Percentiles rank a stretch among this genome's conserved stretches.
phyloP scores from a whole-genome alignment of 1,140 invertebrate genomes.

The Drosophila serrata region DNA sequence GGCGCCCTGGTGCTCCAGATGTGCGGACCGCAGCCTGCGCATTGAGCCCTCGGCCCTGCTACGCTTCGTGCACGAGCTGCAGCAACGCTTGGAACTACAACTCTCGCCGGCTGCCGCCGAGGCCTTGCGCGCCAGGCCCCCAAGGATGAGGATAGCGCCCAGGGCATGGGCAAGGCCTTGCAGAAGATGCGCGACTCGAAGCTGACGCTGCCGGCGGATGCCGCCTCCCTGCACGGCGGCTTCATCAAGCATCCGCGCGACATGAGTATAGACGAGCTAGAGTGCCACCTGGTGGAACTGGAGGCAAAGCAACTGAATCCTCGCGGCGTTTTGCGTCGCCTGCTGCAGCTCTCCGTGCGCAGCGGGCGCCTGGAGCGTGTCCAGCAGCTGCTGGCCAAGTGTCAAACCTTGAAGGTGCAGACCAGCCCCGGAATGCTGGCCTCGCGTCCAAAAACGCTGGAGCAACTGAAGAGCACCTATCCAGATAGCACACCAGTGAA shows the following conservation, averaged over 20 bases:
- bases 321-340: constrained; percentile 85
- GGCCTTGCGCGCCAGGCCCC: constrained; percentile 17
- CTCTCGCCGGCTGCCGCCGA: constrained; percentile 66
- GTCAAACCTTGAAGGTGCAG: constrained; percentile 78
- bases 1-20: constrained; percentile 67
- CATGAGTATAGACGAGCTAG: constrained; percentile 86
- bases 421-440: constrained; percentile 86
- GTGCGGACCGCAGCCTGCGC: constrained; percentile 60
- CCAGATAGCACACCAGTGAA: no score
- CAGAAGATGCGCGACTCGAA: constrained; percentile 58
- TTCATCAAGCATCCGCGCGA: constrained; percentile 82
- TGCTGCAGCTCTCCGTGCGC: constrained; percentile 85
- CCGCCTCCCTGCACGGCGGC: constrained; percentile 21
- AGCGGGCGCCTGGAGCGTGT: constrained; percentile 85
- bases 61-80: constrained; percentile 68
- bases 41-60: constrained; percentile 47
- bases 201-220: constrained; percentile 43
- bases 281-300: constrained; percentile 86
- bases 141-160: constrained; percentile 14
- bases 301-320: constrained; percentile 85
- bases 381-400: constrained; percentile 81
- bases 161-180: constrained; percentile 46
- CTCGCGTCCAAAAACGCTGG: constrained; percentile 77
- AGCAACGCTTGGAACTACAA: constrained; percentile 57
- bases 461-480: constrained; percentile 63